phyloP scores from a whole-genome alignment of 2,113 vertebrate species.

The Mirounga angustirostris region DNA sequence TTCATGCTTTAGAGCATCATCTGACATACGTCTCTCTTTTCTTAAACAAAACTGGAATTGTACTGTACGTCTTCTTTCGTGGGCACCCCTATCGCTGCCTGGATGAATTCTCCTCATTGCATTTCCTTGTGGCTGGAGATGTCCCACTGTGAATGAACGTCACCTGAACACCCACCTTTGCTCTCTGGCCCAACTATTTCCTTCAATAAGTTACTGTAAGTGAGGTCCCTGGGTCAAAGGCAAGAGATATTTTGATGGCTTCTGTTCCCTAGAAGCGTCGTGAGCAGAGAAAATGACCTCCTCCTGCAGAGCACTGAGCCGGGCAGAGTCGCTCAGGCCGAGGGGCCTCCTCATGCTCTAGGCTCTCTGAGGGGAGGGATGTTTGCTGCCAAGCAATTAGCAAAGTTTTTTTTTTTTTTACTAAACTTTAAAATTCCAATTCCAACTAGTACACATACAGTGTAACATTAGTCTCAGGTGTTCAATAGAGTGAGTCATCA shows the following conservation, averaged over 20 bases:
- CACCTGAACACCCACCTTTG: background rate
- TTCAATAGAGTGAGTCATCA: background rate
- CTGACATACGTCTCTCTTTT: background rate
- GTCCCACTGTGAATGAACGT: background rate
- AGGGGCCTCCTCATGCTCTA: accelerated
- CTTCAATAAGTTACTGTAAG: background rate
- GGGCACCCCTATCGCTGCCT: background rate
- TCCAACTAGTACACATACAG: background rate
- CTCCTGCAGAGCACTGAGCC: background rate
- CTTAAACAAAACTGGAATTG: background rate
- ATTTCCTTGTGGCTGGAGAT: background rate
- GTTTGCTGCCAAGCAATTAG: no score
- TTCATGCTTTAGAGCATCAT: background rate
- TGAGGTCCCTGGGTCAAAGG: background rate
- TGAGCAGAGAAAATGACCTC: background rate
- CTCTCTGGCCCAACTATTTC: background rate
- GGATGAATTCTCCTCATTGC: accelerated
- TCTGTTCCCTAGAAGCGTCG: background rate
- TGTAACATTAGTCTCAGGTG: background rate
- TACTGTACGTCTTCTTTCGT: background rate
- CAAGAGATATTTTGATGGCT: no score
- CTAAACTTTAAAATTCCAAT: background rate
- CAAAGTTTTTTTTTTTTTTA: background rate
- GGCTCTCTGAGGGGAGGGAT: background rate
- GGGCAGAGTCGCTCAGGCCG: no score